Evolutionary conservation across 2,888 invertebrate species (phyloP).

Genomic region (Sarcophaga subvicina): DNA sequence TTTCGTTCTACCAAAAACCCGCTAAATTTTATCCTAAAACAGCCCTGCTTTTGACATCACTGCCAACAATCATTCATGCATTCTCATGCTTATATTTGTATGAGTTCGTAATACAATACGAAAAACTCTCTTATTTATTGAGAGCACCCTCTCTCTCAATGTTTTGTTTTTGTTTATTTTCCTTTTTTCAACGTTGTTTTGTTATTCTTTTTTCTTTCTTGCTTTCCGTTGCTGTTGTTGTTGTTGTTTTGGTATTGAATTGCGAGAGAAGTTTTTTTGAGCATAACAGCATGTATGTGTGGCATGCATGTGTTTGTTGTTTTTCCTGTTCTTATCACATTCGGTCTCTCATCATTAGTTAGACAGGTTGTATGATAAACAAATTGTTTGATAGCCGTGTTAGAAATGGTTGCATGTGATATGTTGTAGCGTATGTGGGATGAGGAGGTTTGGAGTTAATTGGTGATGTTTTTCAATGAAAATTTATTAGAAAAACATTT

Average conservation of each 20-base stretch:
- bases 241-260: no score
- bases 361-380: conserved; percentile 52
- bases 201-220: conserved; percentile 15
- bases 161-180: conserved; percentile 4
- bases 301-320: conserved; percentile 20
- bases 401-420: neutral
- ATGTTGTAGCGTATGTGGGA: neutral
- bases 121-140: no score
- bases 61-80: no score
- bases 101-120: no score
- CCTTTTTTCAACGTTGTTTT: neutral
- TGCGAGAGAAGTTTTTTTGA: neutral
- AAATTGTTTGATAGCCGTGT: conserved; percentile 14
- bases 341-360: conserved; percentile 58
- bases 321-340: conserved; percentile 20
- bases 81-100: no score
- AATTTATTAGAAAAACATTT: no score
- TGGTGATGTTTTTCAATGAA: no score
- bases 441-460: no score
- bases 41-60: no score
- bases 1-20: no score
- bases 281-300: neutral
- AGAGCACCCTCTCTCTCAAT: neutral
- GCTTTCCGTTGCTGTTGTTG: conserved; percentile 32
- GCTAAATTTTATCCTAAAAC: no score